Evolutionary conservation across 1,140 invertebrate species (phyloP).

Genomic region (Aphaenogaster rudis): DNA sequence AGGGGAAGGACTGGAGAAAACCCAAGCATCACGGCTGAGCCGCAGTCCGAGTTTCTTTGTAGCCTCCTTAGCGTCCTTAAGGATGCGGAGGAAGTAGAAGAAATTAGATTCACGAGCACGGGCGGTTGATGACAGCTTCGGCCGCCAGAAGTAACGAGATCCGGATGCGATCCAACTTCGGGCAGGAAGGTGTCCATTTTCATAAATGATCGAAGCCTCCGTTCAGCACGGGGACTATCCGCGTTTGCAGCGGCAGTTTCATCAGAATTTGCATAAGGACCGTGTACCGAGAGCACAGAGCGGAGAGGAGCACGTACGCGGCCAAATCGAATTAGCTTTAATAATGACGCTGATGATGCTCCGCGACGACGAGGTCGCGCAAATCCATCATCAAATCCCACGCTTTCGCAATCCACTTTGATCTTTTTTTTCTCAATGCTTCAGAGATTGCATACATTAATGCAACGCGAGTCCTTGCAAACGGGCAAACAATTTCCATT

Average conservation of each 20-base stretch:
- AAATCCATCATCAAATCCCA: conserved; percentile 26
- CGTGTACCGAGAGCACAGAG: not conserved
- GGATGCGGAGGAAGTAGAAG: conserved; percentile 25
- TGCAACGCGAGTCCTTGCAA: conserved; percentile 6
- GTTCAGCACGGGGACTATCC: not conserved
- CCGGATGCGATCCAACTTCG: conserved; percentile 38
- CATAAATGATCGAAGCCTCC: conserved; percentile 36
- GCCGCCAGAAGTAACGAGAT: conserved; percentile 35
- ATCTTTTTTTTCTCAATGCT: conserved; percentile 1
- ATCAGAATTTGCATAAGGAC: conserved; percentile 37
- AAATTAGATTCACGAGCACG: conserved; percentile 43
- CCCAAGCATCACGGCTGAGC: not conserved
- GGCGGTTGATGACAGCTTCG: conserved; percentile 34
- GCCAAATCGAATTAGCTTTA: conserved; percentile 23
- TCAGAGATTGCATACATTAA: not conserved
- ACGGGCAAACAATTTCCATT: conserved; percentile 34
- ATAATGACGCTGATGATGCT: not conserved
- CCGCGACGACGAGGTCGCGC: not conserved
- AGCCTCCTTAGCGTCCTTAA: conserved; percentile 7
- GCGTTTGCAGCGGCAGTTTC: not conserved
- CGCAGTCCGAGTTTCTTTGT: not conserved
- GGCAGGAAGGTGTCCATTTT: conserved; percentile 48
- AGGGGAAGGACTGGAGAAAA: not conserved
- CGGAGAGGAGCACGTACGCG: not conserved
- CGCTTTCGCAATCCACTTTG: conserved; percentile 13